A percentile compares a stretch with the other conserved stretches of the same genome.
phyloP scores from a whole-genome alignment of 1,140 invertebrate genomes.

The Homarus americanus region DNA sequence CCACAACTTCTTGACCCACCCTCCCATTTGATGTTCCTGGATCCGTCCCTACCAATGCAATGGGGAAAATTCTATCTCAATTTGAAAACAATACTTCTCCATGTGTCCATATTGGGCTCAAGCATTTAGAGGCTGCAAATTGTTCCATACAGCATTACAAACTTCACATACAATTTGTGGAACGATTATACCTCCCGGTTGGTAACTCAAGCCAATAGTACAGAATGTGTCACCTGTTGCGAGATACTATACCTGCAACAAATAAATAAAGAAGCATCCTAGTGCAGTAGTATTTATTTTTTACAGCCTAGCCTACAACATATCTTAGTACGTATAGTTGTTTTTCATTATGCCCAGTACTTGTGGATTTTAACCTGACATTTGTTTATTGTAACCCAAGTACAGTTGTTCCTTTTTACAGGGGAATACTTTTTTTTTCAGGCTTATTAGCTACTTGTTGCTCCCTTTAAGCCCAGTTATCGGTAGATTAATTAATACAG shows the following conservation, averaged over 20 bases:
- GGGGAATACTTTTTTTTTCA: neutral
- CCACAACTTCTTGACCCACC: too few species aligned
- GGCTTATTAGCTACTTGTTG: neutral
- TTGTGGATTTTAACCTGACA: neutral
- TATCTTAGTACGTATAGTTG: neutral
- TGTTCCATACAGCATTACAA: constrained; percentile 27
- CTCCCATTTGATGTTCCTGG: too few species aligned
- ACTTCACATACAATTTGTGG: neutral
- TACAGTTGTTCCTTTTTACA: neutral
- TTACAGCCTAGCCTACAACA: too few species aligned
- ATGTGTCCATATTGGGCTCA: neutral
- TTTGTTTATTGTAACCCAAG: neutral
- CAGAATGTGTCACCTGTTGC: neutral
- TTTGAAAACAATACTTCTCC: neutral
- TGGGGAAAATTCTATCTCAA: constrained; percentile 8
- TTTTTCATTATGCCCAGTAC: neutral
- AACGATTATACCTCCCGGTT: neutral
- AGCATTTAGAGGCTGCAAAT: constrained; percentile 14
- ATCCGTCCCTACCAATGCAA: too few species aligned
- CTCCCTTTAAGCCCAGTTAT: neutral
- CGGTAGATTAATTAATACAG: neutral
- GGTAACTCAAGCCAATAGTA: constrained; percentile 13
- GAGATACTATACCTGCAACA: constrained; percentile 12
- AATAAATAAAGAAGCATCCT: neutral
- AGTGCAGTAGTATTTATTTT: too few species aligned